These are phyloP conservation scores for Clitarchus hookeri DNA, from an alignment of 2,888 invertebrate species.

Conservation along the genomic window DNA sequence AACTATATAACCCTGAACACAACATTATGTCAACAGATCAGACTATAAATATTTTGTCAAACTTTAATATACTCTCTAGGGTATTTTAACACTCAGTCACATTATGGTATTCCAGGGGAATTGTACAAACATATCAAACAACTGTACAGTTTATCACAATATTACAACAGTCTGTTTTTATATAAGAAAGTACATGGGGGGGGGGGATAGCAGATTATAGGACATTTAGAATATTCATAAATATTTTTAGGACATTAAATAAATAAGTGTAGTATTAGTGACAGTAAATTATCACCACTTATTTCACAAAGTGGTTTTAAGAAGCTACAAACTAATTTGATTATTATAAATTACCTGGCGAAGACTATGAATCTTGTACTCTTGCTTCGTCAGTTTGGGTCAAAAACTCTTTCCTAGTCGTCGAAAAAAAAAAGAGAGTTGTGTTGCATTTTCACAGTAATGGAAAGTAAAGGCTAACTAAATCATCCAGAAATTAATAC, in stretches of 20 bases:
- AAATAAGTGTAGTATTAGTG: background rate
- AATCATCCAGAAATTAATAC: no score
- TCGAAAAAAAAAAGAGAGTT: no score
- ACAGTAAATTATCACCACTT: background rate
- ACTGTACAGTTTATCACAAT: background rate
- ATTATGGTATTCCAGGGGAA: background rate
- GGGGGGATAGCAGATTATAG: background rate
- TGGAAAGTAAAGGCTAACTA: no score
- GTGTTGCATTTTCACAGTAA: no score
- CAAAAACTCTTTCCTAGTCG: no score
- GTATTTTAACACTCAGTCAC: background rate
- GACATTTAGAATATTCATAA: background rate
- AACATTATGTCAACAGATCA: background rate
- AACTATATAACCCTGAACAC: background rate
- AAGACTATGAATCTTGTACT: no score
- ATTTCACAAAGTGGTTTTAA: background rate
- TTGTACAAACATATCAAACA: background rate
- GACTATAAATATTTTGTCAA: constrained; percentile 7
- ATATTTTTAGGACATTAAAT: background rate
- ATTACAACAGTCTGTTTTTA: background rate
- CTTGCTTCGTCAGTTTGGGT: no score
- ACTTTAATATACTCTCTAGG: background rate
- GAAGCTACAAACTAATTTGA: no score
- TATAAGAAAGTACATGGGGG: background rate
- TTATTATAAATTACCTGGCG: no score